Percentiles rank a stretch among this genome's conserved stretches.
These are phyloP conservation scores for Sceloporus tristichus DNA, from an alignment of 2,113 vertebrate genomes.

Conservation along the genomic window DNA sequence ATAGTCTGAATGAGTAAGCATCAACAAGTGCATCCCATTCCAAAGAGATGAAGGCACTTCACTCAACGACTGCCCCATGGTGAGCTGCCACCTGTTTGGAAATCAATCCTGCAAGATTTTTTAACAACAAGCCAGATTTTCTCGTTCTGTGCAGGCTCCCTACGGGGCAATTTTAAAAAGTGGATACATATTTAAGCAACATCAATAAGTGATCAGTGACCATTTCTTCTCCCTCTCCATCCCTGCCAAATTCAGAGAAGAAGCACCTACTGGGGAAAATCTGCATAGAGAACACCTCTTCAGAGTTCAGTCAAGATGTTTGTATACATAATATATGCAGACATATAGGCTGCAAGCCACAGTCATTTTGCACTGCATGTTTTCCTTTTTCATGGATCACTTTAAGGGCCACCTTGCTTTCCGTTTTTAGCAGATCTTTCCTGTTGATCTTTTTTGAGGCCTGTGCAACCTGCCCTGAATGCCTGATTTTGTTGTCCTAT, in stretches of 20 bases:
- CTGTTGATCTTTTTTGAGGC: neutral
- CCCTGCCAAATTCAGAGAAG: neutral
- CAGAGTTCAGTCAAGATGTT: neutral
- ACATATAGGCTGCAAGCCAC: neutral
- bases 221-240: neutral
- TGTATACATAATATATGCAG: neutral
- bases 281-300: neutral
- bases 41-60: neutral
- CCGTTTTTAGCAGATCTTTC: constrained; percentile 3
- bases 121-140: neutral
- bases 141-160: neutral
- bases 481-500: neutral
- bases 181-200: neutral
- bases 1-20: neutral
- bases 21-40: neutral
- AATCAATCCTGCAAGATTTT: neutral
- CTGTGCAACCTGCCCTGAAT: neutral
- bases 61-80: no score
- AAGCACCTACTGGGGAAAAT: neutral
- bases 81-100: neutral
- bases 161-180: neutral
- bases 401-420: neutral
- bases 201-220: neutral
- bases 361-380: neutral
- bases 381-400: neutral